Evolutionary conservation across 2,113 vertebrate genomes (phyloP), one percentile per base, ranked within the genome.

Genomic region (Willisornis vidua): DNA sequence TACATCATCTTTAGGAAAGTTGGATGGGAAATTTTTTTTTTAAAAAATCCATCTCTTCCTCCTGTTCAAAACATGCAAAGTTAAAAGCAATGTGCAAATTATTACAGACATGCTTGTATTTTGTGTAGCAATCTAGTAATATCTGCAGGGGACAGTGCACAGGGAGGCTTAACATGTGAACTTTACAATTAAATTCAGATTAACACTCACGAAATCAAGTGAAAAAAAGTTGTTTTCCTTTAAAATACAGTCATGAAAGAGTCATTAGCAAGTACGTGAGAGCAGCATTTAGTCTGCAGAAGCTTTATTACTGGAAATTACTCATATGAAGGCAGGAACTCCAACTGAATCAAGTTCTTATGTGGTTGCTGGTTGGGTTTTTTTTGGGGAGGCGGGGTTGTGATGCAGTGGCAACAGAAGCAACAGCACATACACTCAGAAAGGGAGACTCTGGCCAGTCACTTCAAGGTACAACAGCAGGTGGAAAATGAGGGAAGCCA

Each of bases 251-350:
- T 75, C 68, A 75, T 74, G 62, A 61, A 90, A 22, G 14, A 90
- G 45, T 59, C 61, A 68, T 87, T 54, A 87, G 33, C 55, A 89
- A 81, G 46, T 10, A 58, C 54, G 0, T 52, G 57, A 62, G 57
- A 92, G 55, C 54, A 78, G 48, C 54, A 68, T 75, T 81, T 85
- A 87, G 10, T 41, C 61, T 61, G 45, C 23, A 83, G 62, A 49
- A 84, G 49, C 49, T 79, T 95, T 85, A 94, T 85, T 79, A 87
- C 24, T 81, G 49, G 35, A 84, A 84, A 76, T 89, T 45, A 82
- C 48, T 92, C 73, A 52, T 48, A 65, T 7, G 33, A 84, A 39
- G 48, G 62, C 77, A 96, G 59, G 41, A 79, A 75, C 26, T 78
- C 35, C 49, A 89, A 41, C 29, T 76, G 58, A 89, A 83, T 52